Evolutionary conservation across 2,888 invertebrate genomes (phyloP).

Genomic region (Tipula confusa): DNA sequence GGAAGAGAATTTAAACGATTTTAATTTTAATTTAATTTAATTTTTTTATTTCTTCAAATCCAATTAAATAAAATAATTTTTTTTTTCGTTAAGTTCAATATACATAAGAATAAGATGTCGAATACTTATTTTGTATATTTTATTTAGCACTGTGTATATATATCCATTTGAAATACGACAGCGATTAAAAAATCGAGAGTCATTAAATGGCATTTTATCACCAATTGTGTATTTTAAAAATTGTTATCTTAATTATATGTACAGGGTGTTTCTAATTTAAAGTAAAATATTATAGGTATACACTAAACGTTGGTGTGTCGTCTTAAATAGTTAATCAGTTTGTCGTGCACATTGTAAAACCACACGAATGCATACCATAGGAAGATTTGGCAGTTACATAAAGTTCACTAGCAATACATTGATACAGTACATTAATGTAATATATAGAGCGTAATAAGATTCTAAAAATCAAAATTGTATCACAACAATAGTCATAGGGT

Average conservation of each 20-base stretch:
- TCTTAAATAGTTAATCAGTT: too few species aligned
- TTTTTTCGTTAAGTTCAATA: not conserved
- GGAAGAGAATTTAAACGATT: slow-evolving; percentile 25
- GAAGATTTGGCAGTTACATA: too few species aligned
- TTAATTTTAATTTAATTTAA: slow-evolving; percentile 13
- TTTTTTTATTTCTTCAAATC: slow-evolving; percentile 16
- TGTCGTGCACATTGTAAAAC: too few species aligned
- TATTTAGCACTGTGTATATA: not conserved
- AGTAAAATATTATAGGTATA: too few species aligned
- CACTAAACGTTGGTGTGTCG: too few species aligned
- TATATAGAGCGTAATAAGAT: too few species aligned
- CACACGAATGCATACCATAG: too few species aligned
- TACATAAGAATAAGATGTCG: not conserved
- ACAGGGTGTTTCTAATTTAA: too few species aligned
- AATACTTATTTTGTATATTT: not conserved
- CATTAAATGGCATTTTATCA: slow-evolving; percentile 12
- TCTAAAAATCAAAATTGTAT: too few species aligned
- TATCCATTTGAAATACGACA: not conserved
- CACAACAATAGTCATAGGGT: too few species aligned
- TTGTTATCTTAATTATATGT: slow-evolving; percentile 1
- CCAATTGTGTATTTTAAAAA: not conserved
- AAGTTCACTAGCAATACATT: too few species aligned
- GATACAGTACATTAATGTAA: too few species aligned
- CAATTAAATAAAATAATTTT: not conserved
- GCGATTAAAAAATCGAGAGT: not conserved